phyloP scores from a whole-genome alignment of 2,797 vertebrate species.

The Uromys caudimaculatus region DNA sequence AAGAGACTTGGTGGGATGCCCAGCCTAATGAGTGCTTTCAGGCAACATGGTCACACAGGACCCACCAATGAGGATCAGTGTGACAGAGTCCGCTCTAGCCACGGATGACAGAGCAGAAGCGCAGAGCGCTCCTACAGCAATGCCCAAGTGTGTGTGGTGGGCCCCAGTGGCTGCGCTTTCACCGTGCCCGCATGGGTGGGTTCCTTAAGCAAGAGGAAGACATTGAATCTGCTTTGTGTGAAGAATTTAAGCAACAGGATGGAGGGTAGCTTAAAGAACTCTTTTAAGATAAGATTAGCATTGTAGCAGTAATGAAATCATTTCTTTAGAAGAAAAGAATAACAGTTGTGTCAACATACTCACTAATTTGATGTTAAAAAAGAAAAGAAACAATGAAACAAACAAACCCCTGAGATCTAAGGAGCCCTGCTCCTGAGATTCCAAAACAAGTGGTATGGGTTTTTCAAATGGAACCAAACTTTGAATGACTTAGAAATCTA shows the following conservation, averaged over 20 bases:
- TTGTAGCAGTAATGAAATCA: constrained; percentile 23
- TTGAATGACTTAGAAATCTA: constrained; percentile 49
- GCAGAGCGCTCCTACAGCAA: not conserved
- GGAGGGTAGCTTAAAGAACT: not conserved
- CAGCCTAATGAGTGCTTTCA: not conserved
- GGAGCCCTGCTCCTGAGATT: not conserved
- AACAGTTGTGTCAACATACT: not conserved
- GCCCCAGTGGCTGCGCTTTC: not conserved
- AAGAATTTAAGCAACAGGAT: not conserved
- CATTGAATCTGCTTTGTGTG: not conserved
- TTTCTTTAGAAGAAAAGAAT: not conserved
- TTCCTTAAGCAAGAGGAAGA: not conserved
- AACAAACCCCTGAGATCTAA: not conserved
- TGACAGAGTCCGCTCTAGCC: not conserved
- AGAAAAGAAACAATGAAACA: too few relatives aligned
- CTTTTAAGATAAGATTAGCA: not conserved
- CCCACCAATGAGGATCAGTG: not conserved
- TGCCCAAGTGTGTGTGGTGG: not conserved
- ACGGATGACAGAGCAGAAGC: not conserved
- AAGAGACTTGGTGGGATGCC: not conserved
- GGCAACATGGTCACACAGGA: not conserved
- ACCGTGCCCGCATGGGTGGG: rapidly evolving
- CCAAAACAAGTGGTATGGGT: constrained; percentile 8
- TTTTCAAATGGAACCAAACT: constrained; percentile 51
- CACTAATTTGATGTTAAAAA: not conserved